phyloP scores from a whole-genome alignment of 2,888 invertebrate species.

The Trissonchulus sp. region DNA sequence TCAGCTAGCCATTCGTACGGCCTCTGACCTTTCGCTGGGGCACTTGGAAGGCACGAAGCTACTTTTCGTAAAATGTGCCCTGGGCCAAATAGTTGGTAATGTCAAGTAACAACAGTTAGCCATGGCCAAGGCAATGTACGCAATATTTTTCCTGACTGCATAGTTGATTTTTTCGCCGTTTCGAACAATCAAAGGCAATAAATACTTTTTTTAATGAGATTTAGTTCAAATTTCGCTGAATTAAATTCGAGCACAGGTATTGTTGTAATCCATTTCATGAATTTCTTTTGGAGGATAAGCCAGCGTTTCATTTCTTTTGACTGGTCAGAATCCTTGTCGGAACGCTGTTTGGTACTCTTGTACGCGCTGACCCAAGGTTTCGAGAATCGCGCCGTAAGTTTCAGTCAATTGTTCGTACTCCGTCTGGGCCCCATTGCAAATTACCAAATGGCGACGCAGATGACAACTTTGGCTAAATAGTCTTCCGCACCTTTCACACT shows the following conservation, averaged over 20 bases:
- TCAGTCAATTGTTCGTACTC: not conserved
- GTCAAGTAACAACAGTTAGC: not conserved
- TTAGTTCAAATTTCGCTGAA: not conserved
- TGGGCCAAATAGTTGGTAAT: not conserved
- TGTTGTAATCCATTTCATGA: not conserved
- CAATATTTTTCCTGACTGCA: not conserved
- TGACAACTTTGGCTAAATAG: too few species aligned
- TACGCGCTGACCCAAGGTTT: not conserved
- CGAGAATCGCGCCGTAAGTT: not conserved
- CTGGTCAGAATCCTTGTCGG: not conserved
- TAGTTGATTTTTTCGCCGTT: not conserved
- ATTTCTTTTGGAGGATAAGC: not conserved
- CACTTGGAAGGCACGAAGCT: not conserved
- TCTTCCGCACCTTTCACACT: too few species aligned
- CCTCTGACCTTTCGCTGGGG: not conserved
- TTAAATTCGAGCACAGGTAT: not conserved
- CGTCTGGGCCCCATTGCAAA: too few species aligned
- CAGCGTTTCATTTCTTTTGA: slow-evolving; percentile 2
- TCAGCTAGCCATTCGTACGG: not conserved
- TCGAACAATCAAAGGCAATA: not conserved
- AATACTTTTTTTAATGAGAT: not conserved
- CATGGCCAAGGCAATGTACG: not conserved
- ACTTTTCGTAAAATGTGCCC: not conserved
- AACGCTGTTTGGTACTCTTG: not conserved
- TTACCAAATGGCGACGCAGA: too few species aligned